phyloP scores from a whole-genome alignment of 2,797 vertebrate genomes.

The Acipenser oxyrinchus region DNA sequence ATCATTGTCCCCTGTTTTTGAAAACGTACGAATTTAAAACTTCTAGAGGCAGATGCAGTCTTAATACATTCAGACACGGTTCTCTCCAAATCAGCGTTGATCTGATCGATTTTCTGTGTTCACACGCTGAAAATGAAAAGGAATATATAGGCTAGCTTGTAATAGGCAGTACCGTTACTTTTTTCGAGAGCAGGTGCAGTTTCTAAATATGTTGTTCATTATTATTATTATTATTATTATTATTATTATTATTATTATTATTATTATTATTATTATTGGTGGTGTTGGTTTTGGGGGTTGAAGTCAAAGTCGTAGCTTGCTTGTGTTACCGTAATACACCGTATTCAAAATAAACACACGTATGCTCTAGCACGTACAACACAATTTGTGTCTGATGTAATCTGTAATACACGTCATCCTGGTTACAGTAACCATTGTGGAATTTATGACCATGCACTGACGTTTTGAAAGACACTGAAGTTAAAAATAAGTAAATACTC shows the following conservation, averaged over 20 bases:
- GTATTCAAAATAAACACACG: no score
- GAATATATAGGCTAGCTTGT: constrained; percentile 25
- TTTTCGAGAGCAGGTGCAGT: constrained; percentile 13
- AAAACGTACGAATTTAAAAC: constrained; percentile 11
- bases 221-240: not conserved
- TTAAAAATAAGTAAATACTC: no score
- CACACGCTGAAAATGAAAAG: constrained; percentile 8
- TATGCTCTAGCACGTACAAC: no score
- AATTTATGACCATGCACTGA: no score
- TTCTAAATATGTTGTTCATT: not conserved
- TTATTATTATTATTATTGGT: not conserved
- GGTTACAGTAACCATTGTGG: no score
- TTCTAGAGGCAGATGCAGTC: constrained; percentile 57
- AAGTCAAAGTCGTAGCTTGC: no score
- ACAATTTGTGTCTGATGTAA: no score
- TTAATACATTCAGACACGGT: constrained; percentile 65
- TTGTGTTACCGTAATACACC: no score
- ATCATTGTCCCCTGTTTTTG: constrained; percentile 12
- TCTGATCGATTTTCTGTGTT: constrained; percentile 29
- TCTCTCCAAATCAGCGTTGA: constrained; percentile 34
- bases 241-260: not conserved
- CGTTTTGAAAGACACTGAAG: no score
- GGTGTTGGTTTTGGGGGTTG: no score
- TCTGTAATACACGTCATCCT: no score
- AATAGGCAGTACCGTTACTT: constrained; percentile 12